These are phyloP conservation scores for Pilophorus perplexus DNA, from an alignment of 2,888 invertebrate genomes.

Conservation along the genomic window DNA sequence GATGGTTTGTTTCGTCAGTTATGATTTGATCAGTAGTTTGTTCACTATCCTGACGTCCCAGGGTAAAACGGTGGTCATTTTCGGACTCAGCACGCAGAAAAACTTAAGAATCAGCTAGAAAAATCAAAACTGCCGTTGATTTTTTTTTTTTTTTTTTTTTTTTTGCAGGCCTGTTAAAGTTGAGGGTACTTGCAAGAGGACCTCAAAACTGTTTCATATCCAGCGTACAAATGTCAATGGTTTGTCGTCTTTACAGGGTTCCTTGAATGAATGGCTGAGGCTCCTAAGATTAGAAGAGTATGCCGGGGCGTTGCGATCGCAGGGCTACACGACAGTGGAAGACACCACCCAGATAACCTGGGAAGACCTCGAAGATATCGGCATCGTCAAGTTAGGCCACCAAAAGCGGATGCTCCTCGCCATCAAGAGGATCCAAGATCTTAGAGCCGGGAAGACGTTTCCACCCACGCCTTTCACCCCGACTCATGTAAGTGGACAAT, in stretches of 20 bases:
- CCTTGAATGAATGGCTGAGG: constrained; percentile 91
- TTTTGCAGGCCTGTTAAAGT: neutral
- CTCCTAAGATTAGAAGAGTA: constrained; percentile 90
- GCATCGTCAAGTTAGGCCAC: constrained; percentile 89
- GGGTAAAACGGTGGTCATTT: too few relatives aligned
- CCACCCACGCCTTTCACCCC: constrained; percentile 49
- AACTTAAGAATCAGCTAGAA: too few relatives aligned
- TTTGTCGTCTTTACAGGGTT: constrained; percentile 61
- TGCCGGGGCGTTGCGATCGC: constrained; percentile 80
- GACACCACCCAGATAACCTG: constrained; percentile 93
- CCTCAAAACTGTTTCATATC: too few relatives aligned
- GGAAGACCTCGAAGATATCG: constrained; percentile 99
- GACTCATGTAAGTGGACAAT: constrained; percentile 51
- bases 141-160: neutral
- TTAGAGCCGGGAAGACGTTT: constrained; percentile 73
- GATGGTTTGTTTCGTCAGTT: too few relatives aligned
- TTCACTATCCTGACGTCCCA: too few relatives aligned
- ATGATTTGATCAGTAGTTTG: too few relatives aligned
- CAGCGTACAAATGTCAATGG: neutral
- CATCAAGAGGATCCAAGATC: constrained; percentile 93
- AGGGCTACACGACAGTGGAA: constrained; percentile 91
- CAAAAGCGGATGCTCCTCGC: constrained; percentile 97
- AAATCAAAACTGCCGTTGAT: too few relatives aligned
- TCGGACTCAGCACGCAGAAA: too few relatives aligned
- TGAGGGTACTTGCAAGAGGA: neutral